phyloP scores from a whole-genome alignment of 2,113 vertebrate genomes.

The Speoplatyrhinus poulsoni region DNA sequence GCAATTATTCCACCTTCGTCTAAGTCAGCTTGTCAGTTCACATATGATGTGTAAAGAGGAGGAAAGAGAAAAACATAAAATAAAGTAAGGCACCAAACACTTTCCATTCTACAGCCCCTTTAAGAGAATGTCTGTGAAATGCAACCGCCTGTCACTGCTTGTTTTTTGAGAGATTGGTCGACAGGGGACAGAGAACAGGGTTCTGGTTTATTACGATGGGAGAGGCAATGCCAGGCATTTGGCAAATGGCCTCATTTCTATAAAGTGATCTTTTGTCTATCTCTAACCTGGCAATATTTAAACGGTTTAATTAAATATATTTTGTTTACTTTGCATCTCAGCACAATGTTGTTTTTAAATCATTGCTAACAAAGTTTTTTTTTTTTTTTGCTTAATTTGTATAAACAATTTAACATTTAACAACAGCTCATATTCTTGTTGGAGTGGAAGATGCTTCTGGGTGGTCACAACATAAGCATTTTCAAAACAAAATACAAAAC shows the following conservation, averaged over 20 bases:
- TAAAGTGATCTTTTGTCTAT: slow-evolving; percentile 1
- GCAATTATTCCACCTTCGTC: slow-evolving; percentile 60
- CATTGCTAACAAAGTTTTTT: no score
- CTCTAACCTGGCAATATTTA: neutral
- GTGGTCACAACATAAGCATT: no score
- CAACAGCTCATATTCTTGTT: no score
- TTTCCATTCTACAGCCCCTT: slow-evolving; percentile 37
- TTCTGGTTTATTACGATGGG: neutral
- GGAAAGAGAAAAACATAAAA: slow-evolving; percentile 19
- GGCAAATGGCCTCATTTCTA: neutral
- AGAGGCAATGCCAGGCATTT: neutral
- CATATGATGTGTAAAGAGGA: neutral
- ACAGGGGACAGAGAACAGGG: neutral
- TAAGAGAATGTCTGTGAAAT: slow-evolving; percentile 36
- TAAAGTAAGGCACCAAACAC: slow-evolving; percentile 20
- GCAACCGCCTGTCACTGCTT: slow-evolving; percentile 6
- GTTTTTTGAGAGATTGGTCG: slow-evolving; percentile 1
- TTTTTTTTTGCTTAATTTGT: no score
- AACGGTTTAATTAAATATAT: slow-evolving; percentile 15
- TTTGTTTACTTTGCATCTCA: slow-evolving; percentile 8
- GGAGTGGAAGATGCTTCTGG: no score
- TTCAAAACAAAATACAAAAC: no score
- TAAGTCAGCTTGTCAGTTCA: slow-evolving; percentile 2
- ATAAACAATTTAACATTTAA: neutral
- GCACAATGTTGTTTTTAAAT: neutral